phyloP scores from a whole-genome alignment of 1,140 invertebrate genomes.

The Cydia amplana region DNA sequence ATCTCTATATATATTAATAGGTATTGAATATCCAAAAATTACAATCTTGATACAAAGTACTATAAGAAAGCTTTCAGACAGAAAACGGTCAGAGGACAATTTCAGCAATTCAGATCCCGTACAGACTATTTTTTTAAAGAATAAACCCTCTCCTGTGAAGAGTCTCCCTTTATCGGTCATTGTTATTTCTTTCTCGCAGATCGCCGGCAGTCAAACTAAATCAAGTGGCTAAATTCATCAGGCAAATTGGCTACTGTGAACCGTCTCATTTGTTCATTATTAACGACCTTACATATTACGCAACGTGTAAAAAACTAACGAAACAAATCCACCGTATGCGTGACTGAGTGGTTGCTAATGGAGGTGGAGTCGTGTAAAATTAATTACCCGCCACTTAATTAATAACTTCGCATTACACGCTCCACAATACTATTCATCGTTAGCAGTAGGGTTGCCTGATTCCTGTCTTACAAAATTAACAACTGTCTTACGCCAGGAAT shows the following conservation, averaged over 20 bases:
- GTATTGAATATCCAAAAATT: too few species aligned
- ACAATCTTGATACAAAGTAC: too few species aligned
- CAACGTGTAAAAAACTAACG: neutral
- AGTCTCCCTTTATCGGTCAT: too few species aligned
- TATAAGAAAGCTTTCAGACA: too few species aligned
- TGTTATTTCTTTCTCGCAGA: too few species aligned
- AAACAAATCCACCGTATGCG: neutral
- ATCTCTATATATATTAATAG: too few species aligned
- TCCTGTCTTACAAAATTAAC: too few species aligned
- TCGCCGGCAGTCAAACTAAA: neutral
- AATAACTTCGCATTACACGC: slow-evolving; percentile 18
- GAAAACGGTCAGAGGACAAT: too few species aligned
- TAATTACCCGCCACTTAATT: slow-evolving; percentile 27
- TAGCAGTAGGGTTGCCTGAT: neutral
- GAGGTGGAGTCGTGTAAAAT: slow-evolving; percentile 13
- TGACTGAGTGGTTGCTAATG: neutral
- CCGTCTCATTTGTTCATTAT: neutral
- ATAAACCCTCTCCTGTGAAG: too few species aligned
- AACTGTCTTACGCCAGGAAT: too few species aligned
- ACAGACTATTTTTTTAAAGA: too few species aligned
- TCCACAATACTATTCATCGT: neutral
- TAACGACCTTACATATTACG: neutral
- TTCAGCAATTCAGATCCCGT: too few species aligned
- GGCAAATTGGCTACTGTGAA: neutral
- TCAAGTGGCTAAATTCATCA: neutral